These are phyloP conservation scores for Cranoglanis bouderius DNA, from an alignment of 2,113 vertebrate genomes.

Conservation along the genomic window DNA sequence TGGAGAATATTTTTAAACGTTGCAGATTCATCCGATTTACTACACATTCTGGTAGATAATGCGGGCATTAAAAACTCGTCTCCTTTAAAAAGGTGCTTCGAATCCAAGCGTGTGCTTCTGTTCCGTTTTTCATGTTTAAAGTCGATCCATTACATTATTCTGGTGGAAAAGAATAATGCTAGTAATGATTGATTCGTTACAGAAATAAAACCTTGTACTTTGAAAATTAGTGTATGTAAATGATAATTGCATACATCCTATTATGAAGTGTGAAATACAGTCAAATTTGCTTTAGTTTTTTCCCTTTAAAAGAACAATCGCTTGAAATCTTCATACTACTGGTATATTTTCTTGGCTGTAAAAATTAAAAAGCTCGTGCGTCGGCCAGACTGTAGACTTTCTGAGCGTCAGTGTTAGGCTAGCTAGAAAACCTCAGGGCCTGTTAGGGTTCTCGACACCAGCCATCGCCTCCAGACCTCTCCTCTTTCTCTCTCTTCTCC, in stretches of 20 bases:
- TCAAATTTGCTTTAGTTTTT: background rate
- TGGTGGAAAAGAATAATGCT: no score
- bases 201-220: background rate
- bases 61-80: no score
- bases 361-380: conserved; percentile 11
- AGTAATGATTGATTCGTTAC: no score
- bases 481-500: background rate
- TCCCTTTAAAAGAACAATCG: background rate
- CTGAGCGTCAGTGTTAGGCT: background rate
- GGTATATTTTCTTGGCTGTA: background rate
- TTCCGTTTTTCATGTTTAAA: no score
- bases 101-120: no score
- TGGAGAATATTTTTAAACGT: no score
- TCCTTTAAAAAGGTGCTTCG: no score
- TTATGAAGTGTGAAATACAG: background rate
- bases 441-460: conserved; percentile 14
- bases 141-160: no score
- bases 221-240: background rate
- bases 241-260: background rate
- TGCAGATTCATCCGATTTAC: no score
- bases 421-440: conserved; percentile 14
- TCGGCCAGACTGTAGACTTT: conserved; percentile 21
- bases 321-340: background rate
- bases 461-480: conserved; percentile 21
- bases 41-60: no score